Evolutionary conservation across 2,888 invertebrate species (phyloP), one percentile per base, ranked within the genome.

Genomic region (Tetramorium bicarinatum): DNA sequence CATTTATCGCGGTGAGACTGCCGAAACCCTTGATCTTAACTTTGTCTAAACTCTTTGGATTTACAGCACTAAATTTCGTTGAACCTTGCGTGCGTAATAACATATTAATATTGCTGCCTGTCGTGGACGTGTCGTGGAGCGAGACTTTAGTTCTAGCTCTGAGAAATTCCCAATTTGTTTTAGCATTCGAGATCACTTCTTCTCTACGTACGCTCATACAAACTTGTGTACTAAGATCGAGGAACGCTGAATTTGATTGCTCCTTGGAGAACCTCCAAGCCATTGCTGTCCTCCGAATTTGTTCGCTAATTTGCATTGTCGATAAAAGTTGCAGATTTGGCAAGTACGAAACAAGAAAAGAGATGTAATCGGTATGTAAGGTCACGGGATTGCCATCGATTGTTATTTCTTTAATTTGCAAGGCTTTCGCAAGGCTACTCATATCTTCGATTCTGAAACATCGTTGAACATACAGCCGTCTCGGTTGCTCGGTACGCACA

Each of bases 341-440:
- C 85, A 98, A 95, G 94, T 97, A 97, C 0, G 98, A 97, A 0
- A 98, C 97, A 64, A 98, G 95, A 93, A 98, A 98, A 0, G 98
- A 97, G 3, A 97, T 96, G 92, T 97, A 98, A 91, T 98, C 98
- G 0, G 97, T 97, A n/a, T 96, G 97, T 86, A 97, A 94, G 29
- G 97, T 97, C 13, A 98, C 97, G 0, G 98, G 98, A 95, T 98
- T 98, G 85, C 97, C 97, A 94, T 98, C 99, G 83, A 99, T 96
- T 29, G 98, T 97, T 69, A 99, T 96, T 95, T 99, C 99, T 82
- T 96, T 96, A 66, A 99, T 96, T 84, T 97, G 97, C 11, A 96
- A 95, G 0, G 98, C 97, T 94, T 98, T 97, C 41, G 97, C 97
- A 83, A 99, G 95, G 85, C 97, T 97, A 71, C 97, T 96, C 95